phyloP scores from a whole-genome alignment of 2,888 invertebrate genomes.

The Deroplatys truncata region DNA sequence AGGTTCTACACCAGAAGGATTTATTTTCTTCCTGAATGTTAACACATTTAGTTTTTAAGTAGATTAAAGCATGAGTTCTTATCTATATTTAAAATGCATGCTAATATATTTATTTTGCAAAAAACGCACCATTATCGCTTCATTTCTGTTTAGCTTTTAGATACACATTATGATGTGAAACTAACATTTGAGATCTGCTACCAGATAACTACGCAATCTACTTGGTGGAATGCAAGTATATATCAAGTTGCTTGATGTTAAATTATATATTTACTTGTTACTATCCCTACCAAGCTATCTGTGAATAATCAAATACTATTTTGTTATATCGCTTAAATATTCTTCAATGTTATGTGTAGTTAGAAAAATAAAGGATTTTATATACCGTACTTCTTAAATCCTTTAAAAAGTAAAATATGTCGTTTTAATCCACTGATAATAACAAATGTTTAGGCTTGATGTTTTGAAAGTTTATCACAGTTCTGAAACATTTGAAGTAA shows the following conservation, averaged over 20 bases:
- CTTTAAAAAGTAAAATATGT: not conserved
- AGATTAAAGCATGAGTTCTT: not conserved
- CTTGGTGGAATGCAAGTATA: not conserved
- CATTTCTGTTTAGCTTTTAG: not conserved
- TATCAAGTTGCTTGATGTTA: not conserved
- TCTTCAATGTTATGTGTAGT: no score
- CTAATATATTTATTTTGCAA: not conserved
- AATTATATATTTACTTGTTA: not conserved
- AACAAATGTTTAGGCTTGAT: not conserved
- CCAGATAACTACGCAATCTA: not conserved
- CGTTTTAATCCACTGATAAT: not conserved
- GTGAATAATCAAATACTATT: not conserved
- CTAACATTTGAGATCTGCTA: not conserved
- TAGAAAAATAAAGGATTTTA: no score
- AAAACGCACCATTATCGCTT: not conserved
- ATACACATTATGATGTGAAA: not conserved
- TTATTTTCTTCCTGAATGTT: not conserved
- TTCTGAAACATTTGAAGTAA: not conserved
- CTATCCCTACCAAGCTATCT: not conserved
- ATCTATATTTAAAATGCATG: not conserved
- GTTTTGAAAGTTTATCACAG: not conserved
- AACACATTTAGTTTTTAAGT: no score
- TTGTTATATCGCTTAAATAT: no score
- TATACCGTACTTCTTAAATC: not conserved
- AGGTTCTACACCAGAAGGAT: not conserved